Evolutionary conservation across 2,888 invertebrate species (phyloP).

Genomic region (Trichopria drosophilae): DNA sequence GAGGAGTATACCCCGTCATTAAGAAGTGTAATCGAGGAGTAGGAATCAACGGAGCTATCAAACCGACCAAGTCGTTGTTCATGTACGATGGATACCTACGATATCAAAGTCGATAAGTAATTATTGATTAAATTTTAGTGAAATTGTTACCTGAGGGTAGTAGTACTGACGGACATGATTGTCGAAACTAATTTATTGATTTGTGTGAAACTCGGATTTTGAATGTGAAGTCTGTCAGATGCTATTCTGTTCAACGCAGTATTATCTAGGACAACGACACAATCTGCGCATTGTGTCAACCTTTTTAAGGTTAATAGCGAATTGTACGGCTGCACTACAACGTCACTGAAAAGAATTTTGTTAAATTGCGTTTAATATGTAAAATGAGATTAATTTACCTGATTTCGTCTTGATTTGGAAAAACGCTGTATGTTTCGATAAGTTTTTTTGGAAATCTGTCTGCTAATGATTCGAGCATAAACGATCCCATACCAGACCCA

Average conservation of each 20-base stretch:
- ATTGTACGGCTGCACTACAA: constrained; percentile 96
- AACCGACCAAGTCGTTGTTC: constrained; percentile 95
- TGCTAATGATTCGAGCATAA: constrained; percentile 83
- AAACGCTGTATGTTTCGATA: constrained; percentile 98
- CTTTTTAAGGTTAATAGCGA: constrained; percentile 92
- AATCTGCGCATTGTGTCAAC: constrained; percentile 93
- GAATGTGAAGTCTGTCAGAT: constrained; percentile 89
- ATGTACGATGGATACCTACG: constrained; percentile 92
- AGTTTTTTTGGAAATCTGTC: constrained; percentile 97
- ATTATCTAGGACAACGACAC: constrained; percentile 96
- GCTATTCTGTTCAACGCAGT: constrained; percentile 94
- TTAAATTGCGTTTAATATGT: constrained; percentile 4
- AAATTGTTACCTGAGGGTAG: constrained; percentile 75
- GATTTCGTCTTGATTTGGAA: constrained; percentile 95
- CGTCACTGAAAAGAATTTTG: constrained; percentile 69
- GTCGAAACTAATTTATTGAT: constrained; percentile 97
- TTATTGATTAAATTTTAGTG: constrained; percentile 1
- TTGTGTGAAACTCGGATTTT: constrained; percentile 95
- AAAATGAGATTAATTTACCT: constrained; percentile 61
- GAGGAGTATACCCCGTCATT: constrained; percentile 97
- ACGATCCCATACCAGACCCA: constrained; percentile 98
- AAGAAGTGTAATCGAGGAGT: constrained; percentile 97
- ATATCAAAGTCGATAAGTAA: constrained; percentile 3
- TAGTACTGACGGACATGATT: constrained; percentile 98
- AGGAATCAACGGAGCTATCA: constrained; percentile 94